Percentiles rank a stretch among this genome's conserved stretches.
These are phyloP conservation scores for Eulemur macaco DNA, from an alignment of 2,113 vertebrate genomes.

Conservation along the genomic window DNA sequence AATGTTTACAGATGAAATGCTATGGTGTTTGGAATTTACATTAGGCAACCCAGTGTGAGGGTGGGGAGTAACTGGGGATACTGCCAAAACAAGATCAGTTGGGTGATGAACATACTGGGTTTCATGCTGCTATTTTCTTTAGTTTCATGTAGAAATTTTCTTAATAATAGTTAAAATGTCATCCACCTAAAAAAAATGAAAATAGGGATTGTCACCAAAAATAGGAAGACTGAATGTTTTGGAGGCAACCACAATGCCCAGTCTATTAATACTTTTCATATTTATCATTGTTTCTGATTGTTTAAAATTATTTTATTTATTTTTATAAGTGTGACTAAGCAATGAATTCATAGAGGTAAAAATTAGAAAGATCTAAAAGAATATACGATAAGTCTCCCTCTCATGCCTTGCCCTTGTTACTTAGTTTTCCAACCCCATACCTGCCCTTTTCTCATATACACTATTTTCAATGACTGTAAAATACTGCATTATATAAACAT, in stretches of 20 bases:
- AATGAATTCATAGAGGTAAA: background rate
- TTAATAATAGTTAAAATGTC: background rate
- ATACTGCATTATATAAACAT: background rate
- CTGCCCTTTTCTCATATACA: background rate
- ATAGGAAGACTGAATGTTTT: background rate
- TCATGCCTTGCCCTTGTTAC: background rate
- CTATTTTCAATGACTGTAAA: background rate
- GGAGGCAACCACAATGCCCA: background rate
- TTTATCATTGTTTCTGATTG: background rate
- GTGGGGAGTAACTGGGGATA: background rate
- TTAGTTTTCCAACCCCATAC: background rate
- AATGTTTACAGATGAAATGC: background rate
- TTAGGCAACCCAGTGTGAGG: background rate
- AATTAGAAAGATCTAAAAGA: background rate
- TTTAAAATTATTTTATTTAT: background rate
- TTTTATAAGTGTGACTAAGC: background rate
- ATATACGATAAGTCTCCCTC: background rate
- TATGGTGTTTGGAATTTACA: background rate
- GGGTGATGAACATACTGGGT: background rate
- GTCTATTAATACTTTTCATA: background rate
- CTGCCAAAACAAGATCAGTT: background rate
- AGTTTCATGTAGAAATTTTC: background rate
- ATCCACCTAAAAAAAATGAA: background rate
- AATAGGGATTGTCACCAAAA: background rate
- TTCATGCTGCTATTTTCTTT: background rate